Conservation (phyloP, 1,140 invertebrate genomes). For the Leucophenga varia region DNA sequence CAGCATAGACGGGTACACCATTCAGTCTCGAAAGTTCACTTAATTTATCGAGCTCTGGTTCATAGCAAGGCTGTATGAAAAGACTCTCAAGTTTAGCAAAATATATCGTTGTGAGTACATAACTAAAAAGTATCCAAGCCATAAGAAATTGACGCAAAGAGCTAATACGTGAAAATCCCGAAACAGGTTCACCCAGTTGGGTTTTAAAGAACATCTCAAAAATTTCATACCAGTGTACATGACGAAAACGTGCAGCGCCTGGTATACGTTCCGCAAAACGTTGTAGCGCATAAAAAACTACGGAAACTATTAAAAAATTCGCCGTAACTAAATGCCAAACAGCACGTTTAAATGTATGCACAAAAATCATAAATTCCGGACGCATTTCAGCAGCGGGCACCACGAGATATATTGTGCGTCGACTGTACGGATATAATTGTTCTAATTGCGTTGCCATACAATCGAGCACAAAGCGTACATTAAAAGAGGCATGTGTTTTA, state of each 20-base stretch:
- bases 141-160: constrained; percentile 40
- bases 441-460: constrained; percentile 34
- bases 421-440: constrained; percentile 34
- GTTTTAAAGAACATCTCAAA: constrained; percentile 38
- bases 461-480: constrained; percentile 38
- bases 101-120: constrained; percentile 42
- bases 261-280: constrained; percentile 15
- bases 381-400: constrained; percentile 37
- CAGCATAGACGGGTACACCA: constrained; percentile 31
- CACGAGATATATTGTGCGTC: constrained; percentile 28
- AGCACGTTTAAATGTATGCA: constrained; percentile 28
- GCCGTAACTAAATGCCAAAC: constrained; percentile 31
- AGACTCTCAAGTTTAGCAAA: constrained; percentile 47
- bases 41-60: constrained; percentile 32
- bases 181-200: constrained; percentile 37
- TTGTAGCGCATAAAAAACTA: constrained; percentile 28
- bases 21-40: constrained; percentile 16
- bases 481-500: constrained; percentile 31
- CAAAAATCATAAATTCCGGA: constrained; percentile 41
- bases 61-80: constrained; percentile 38
- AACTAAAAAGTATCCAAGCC: constrained; percentile 45
- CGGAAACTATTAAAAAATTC: constrained; percentile 30
- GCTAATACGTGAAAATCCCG: constrained; percentile 26
- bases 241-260: constrained; percentile 1
- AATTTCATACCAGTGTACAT: constrained; percentile 33